Evolutionary conservation across 1,140 invertebrate species (phyloP).

Genomic region (Oreohelix idahoensis): DNA sequence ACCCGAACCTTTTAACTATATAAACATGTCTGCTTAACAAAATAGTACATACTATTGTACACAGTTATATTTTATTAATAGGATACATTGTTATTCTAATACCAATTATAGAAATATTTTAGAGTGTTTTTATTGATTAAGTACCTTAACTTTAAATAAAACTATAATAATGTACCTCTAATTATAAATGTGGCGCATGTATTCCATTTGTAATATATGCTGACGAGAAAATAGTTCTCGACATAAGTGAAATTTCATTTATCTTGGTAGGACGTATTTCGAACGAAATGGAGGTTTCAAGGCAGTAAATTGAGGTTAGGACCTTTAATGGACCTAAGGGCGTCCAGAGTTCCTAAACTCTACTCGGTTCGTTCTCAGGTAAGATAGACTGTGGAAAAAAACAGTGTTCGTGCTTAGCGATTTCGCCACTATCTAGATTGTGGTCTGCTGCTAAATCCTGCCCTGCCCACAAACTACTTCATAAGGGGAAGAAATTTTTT

Average conservation of each 20-base stretch:
- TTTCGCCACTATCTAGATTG: background rate
- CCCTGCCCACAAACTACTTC: background rate
- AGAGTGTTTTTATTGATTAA: too few relatives aligned
- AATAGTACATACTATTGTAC: background rate
- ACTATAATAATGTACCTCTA: too few relatives aligned
- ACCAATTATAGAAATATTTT: too few relatives aligned
- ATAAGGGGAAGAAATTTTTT: background rate
- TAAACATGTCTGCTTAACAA: background rate
- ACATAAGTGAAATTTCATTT: background rate
- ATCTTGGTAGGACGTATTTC: slow-evolving; percentile 29
- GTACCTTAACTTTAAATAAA: too few relatives aligned
- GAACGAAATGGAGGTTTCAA: slow-evolving; percentile 28
- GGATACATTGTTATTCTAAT: too few relatives aligned
- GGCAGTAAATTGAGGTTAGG: slow-evolving; percentile 25
- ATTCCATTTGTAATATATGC: background rate
- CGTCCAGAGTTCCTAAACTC: slow-evolving; percentile 43
- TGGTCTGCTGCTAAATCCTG: background rate
- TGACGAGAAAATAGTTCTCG: slow-evolving; percentile 24
- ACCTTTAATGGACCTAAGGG: slow-evolving; percentile 41
- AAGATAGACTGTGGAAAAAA: background rate
- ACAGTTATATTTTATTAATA: background rate
- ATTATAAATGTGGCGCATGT: slow-evolving; percentile 22
- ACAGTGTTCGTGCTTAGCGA: background rate
- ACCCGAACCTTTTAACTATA: background rate
- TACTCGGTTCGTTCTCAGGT: slow-evolving; percentile 38